These are phyloP conservation scores for Aethes cnicana DNA, from an alignment of 2,888 invertebrate genomes.

Conservation along the genomic window DNA sequence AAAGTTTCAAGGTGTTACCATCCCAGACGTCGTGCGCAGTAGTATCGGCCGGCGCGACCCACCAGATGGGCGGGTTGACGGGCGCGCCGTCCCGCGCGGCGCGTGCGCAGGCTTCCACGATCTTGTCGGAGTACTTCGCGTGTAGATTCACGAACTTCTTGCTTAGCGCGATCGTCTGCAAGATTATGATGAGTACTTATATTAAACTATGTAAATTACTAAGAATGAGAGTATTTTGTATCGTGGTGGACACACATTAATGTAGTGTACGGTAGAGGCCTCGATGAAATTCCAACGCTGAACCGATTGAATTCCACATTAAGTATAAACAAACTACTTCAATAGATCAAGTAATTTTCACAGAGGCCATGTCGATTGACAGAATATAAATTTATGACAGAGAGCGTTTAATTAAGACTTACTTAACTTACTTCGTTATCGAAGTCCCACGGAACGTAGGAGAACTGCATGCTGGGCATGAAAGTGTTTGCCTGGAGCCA, in stretches of 20 bases:
- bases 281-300: too few relatives aligned
- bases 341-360: too few relatives aligned
- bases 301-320: too few relatives aligned
- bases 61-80: constrained; percentile 89
- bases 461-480: constrained; percentile 90
- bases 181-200: too few relatives aligned
- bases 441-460: constrained; percentile 90
- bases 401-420: too few relatives aligned
- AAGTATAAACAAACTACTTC: too few relatives aligned
- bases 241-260: too few relatives aligned
- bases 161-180: constrained; percentile 80
- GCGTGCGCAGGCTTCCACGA: constrained; percentile 76
- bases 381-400: too few relatives aligned
- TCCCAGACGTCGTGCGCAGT: constrained; percentile 73
- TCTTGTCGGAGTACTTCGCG: constrained; percentile 71
- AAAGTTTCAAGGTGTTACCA: constrained; percentile 47
- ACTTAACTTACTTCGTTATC: constrained; percentile 77
- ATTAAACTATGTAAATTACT: too few relatives aligned
- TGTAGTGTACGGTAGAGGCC: too few relatives aligned
- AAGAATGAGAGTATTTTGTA: too few relatives aligned
- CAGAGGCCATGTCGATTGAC: too few relatives aligned
- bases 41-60: constrained; percentile 84
- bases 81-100: constrained; percentile 81
- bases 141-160: constrained; percentile 82
- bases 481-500: constrained; percentile 90